Percentiles rank a stretch among this genome's conserved stretches.
These are phyloP conservation scores for Zenarchopterus dispar DNA, from an alignment of 2,797 vertebrate genomes.

Conservation along the genomic window DNA sequence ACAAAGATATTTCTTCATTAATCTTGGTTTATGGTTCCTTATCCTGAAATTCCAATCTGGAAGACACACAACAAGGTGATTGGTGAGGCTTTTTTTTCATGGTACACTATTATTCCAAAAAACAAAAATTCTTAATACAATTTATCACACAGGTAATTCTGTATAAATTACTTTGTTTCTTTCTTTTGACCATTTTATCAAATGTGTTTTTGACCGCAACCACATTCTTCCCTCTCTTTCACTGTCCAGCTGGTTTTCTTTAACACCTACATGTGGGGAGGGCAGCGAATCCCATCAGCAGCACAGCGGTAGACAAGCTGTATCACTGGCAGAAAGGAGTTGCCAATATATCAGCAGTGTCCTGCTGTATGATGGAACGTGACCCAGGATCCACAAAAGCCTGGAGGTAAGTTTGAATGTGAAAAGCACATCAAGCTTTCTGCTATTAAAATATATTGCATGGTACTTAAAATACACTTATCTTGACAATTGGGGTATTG, in stretches of 20 bases:
- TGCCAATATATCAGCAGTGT: background rate
- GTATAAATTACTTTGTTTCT: background rate
- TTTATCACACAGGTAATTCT: no score
- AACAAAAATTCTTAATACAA: no score
- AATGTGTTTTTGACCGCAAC: conserved; percentile 7
- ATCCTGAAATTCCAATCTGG: conserved; percentile 43
- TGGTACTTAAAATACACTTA: conserved; percentile 5
- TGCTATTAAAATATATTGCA: conserved; percentile 13
- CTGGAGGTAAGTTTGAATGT: background rate
- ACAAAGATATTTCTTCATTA: conserved; percentile 2
- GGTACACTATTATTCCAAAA: no score
- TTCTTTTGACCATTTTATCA: conserved; percentile 3
- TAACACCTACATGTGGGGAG: conserved; percentile 53
- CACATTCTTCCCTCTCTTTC: conserved; percentile 41
- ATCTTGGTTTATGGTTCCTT: conserved; percentile 16
- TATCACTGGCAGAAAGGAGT: conserved; percentile 26
- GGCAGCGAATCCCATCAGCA: conserved; percentile 42
- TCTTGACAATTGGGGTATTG: conserved; percentile 25
- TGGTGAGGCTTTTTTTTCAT: background rate
- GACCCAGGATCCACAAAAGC: conserved; percentile 6
- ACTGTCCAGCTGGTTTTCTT: conserved; percentile 69
- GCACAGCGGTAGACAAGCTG: conserved; percentile 49
- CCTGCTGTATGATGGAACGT: conserved; percentile 12
- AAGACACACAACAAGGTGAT: conserved; percentile 40
- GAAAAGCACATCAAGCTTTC: conserved; percentile 3